phyloP scores from a whole-genome alignment of 2,797 vertebrate species.

The Ficedula albicollis region DNA sequence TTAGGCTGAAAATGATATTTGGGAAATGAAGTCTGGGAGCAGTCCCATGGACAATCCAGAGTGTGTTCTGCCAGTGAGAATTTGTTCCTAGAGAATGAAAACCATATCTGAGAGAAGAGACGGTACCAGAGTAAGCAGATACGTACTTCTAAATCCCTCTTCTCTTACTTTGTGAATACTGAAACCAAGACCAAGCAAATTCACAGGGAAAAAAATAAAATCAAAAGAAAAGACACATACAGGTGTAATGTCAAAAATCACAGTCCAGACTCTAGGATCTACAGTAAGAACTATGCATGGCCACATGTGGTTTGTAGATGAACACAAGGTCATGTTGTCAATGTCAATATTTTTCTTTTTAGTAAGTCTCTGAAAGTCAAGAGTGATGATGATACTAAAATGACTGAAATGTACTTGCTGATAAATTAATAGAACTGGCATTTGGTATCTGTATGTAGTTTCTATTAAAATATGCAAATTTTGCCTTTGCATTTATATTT shows the following conservation, averaged over 20 bases:
- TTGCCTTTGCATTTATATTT: not conserved
- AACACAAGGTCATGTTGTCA: not conserved
- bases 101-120: not conserved
- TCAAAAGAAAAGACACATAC: not conserved
- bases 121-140: not conserved
- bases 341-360: not conserved
- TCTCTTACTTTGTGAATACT: not conserved
- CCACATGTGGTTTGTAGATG: not conserved
- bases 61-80: too few relatives aligned
- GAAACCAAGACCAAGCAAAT: not conserved
- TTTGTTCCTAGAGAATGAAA: not conserved
- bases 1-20: not conserved
- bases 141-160: fast-evolving
- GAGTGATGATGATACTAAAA: not conserved
- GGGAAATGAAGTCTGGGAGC: not conserved
- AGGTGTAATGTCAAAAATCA: not conserved
- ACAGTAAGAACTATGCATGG: not conserved
- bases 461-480: not conserved
- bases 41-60: not conserved
- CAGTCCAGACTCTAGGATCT: not conserved
- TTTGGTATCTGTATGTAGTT: not conserved
- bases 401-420: not conserved
- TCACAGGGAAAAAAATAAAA: not conserved
- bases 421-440: not conserved
- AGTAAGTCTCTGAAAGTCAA: not conserved